phyloP scores from a whole-genome alignment of 2,113 vertebrate species.

The Pantherophis guttatus region DNA sequence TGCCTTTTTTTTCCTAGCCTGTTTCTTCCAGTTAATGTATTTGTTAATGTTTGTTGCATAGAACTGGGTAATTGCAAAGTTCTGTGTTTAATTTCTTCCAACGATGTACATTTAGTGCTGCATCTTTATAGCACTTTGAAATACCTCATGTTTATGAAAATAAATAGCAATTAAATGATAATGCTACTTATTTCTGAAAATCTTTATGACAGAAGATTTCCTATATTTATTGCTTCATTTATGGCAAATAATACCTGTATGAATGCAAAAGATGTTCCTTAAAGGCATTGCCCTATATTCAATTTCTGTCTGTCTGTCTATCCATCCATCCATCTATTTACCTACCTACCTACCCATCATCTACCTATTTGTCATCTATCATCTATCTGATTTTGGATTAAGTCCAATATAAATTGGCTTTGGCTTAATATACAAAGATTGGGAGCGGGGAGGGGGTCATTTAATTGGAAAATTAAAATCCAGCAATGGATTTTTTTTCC shows the following conservation, averaged over 20 bases:
- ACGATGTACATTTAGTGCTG: constrained; percentile 99
- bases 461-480: background rate
- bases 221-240: constrained; percentile 2
- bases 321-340: background rate
- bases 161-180: constrained; percentile 91
- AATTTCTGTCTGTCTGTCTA: background rate
- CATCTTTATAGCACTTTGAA: constrained; percentile 99
- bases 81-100: constrained; percentile 86
- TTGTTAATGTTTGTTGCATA: constrained; percentile 98
- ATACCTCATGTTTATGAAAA: constrained; percentile 99
- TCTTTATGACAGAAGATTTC: constrained; percentile 21
- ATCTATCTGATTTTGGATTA: background rate
- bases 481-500: background rate
- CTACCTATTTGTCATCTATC: background rate
- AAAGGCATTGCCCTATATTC: background rate
- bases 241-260: background rate
- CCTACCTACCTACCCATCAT: too few relatives aligned
- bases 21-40: constrained; percentile 93
- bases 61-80: constrained; percentile 96
- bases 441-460: background rate
- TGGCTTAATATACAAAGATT: background rate
- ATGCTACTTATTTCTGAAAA: constrained; percentile 49
- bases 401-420: background rate
- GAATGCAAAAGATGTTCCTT: background rate
- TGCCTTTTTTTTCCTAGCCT: constrained; percentile 89